These are phyloP conservation scores for Drosophila siamana DNA, from an alignment of 2,888 invertebrate genomes.

Conservation along the genomic window DNA sequence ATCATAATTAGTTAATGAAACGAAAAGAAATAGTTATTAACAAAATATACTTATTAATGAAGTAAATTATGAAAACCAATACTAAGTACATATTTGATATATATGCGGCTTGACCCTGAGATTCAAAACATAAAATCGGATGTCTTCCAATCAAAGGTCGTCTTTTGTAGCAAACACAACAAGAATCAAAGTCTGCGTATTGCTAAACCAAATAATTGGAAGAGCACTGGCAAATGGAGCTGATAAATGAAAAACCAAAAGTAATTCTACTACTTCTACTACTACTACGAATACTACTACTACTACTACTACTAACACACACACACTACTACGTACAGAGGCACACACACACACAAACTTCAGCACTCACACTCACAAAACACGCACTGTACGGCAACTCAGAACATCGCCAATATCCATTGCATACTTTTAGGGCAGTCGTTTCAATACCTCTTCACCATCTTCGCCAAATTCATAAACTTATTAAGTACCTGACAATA, in stretches of 20 bases:
- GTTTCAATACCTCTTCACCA: slow-evolving; percentile 10
- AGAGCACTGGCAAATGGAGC: slow-evolving; percentile 62
- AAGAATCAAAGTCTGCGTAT: slow-evolving; percentile 82
- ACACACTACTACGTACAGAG: slow-evolving; percentile 12
- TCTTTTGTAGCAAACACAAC: slow-evolving; percentile 84
- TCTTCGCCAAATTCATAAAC: slow-evolving; percentile 31
- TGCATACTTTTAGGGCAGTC: slow-evolving; percentile 47
- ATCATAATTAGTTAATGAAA: slow-evolving; percentile 72
- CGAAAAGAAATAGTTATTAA: slow-evolving; percentile 66
- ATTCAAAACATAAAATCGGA: slow-evolving; percentile 85
- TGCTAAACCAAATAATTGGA: slow-evolving; percentile 74
- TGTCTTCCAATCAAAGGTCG: slow-evolving; percentile 86
- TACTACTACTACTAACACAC: slow-evolving; percentile 2
- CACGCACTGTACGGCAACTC: slow-evolving; percentile 51
- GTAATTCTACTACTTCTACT: slow-evolving; percentile 34
- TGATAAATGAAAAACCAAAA: slow-evolving; percentile 50
- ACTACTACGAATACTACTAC: slow-evolving; percentile 14
- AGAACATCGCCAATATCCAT: slow-evolving; percentile 23
- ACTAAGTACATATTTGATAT: slow-evolving; percentile 61
- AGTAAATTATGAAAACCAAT: slow-evolving; percentile 51
- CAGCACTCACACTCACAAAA: slow-evolving; percentile 9
- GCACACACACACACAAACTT: slow-evolving; percentile 14
- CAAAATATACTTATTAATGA: slow-evolving; percentile 56
- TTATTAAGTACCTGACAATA: slow-evolving; percentile 81
- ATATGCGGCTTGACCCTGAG: slow-evolving; percentile 85